Conservation (phyloP, 2,888 invertebrate species). For the Orthosia cruda region DNA sequence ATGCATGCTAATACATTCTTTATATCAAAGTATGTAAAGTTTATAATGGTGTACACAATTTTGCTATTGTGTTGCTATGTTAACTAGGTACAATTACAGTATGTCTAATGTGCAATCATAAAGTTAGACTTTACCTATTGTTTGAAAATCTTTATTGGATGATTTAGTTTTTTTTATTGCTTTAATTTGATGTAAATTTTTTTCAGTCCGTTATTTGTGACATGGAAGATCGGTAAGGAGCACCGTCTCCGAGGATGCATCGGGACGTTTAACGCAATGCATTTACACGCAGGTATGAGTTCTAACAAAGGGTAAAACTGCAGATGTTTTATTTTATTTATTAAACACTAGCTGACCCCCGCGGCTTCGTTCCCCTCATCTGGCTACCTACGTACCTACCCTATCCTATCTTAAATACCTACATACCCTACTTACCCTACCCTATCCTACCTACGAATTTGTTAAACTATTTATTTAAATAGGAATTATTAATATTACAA, state of each 20-base stretch:
- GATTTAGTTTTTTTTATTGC: constrained; percentile 12
- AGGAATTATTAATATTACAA: too few species aligned
- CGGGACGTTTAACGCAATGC: constrained; percentile 99
- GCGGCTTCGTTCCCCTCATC: too few species aligned
- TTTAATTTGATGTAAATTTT: constrained; percentile 17
- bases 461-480: too few species aligned
- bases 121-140: constrained; percentile 32
- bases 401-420: too few species aligned
- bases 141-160: constrained; percentile 7
- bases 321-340: constrained; percentile 21
- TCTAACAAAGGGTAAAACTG: constrained; percentile 1
- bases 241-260: constrained; percentile 99
- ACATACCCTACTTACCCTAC: too few species aligned
- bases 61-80: constrained; percentile 47
- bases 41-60: constrained; percentile 55
- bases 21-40: constrained; percentile 54
- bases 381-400: too few species aligned
- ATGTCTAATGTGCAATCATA: constrained; percentile 33
- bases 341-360: not conserved
- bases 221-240: constrained; percentile 99
- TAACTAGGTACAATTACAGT: constrained; percentile 34
- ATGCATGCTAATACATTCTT: constrained; percentile 63
- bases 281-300: constrained; percentile 95
- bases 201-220: constrained; percentile 99
- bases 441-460: too few species aligned